These are phyloP conservation scores for Halcyon smyrnensis DNA, from an alignment of 2,797 vertebrate species.

Conservation along the genomic window DNA sequence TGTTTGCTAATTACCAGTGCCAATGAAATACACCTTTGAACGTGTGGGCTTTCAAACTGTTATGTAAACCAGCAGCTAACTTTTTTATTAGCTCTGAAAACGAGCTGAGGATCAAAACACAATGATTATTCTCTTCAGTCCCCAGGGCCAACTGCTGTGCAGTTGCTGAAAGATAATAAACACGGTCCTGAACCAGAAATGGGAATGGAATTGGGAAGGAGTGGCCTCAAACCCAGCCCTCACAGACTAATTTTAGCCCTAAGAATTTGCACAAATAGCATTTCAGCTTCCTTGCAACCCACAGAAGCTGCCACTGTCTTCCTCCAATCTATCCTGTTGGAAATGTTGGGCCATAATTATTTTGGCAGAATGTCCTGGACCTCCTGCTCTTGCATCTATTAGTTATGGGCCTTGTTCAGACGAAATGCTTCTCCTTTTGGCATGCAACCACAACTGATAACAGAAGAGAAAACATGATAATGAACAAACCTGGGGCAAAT, in stretches of 20 bases:
- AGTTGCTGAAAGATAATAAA: neutral
- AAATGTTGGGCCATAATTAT: neutral
- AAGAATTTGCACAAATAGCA: neutral
- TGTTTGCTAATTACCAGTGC: neutral
- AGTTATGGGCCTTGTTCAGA: neutral
- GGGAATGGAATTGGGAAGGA: neutral
- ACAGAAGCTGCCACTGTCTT: neutral
- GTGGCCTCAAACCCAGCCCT: neutral
- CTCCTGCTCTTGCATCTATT: neutral
- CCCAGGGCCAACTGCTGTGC: neutral
- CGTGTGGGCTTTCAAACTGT: neutral
- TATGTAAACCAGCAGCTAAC: neutral
- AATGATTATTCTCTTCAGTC: neutral
- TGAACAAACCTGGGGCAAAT: neutral
- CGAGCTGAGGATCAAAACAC: neutral
- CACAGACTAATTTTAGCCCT: neutral
- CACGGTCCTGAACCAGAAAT: neutral
- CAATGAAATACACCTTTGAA: conserved; percentile 14
- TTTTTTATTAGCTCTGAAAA: conserved; percentile 38
- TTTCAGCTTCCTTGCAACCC: neutral
- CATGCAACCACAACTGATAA: neutral
- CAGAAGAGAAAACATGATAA: accelerated
- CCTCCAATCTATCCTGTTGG: neutral
- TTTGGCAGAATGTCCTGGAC: neutral
- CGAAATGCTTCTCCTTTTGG: neutral